phyloP scores from a whole-genome alignment of 2,113 vertebrate genomes.

The Axis porcinus region DNA sequence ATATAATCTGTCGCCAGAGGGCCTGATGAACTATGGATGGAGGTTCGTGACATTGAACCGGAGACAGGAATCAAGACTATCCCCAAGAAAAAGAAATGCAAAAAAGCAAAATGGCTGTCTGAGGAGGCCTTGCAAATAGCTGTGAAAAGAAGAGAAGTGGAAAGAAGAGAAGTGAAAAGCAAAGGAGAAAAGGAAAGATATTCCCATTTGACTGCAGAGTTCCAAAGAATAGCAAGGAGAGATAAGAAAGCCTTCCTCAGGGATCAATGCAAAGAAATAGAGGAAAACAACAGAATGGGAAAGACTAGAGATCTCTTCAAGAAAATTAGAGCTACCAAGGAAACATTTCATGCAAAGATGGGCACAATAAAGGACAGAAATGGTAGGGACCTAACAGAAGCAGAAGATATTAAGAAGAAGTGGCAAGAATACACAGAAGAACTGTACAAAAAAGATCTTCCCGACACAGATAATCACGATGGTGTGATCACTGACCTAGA shows the following conservation, averaged over 20 bases:
- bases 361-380: too few species aligned
- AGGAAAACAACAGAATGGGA: neutral
- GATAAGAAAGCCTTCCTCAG: neutral
- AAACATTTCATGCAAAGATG: too few species aligned
- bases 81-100: neutral
- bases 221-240: neutral
- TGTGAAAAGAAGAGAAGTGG: neutral
- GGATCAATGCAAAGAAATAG: neutral
- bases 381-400: too few species aligned
- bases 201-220: neutral
- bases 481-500: neutral
- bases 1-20: neutral
- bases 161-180: neutral
- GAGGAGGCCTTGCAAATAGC: neutral
- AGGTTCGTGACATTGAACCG: neutral
- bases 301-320: too few species aligned
- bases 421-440: neutral
- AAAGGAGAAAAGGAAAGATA: neutral
- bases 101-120: neutral
- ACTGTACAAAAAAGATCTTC: neutral
- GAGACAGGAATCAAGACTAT: neutral
- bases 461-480: rapidly evolving
- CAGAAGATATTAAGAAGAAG: neutral
- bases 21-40: neutral
- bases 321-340: too few species aligned